phyloP scores from a whole-genome alignment of 2,113 vertebrate species.

The Halcyon malimbica region DNA sequence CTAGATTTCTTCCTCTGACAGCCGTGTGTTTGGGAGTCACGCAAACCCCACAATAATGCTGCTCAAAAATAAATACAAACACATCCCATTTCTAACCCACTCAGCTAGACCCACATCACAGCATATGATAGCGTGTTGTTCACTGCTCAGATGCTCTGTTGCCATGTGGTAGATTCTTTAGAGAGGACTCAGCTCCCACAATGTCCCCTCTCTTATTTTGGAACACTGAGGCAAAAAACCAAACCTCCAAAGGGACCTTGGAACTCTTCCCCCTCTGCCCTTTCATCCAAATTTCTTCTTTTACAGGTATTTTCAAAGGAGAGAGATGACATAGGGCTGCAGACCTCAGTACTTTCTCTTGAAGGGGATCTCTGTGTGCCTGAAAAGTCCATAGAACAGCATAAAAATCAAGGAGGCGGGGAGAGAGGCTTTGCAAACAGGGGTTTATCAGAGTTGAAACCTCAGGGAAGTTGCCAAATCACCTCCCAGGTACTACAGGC shows the following conservation, averaged over 20 bases:
- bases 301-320: not conserved
- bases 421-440: not conserved
- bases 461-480: not conserved
- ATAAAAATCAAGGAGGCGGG: not conserved
- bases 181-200: not conserved
- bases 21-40: not conserved
- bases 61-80: not conserved
- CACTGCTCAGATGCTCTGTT: not conserved
- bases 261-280: rapidly evolving
- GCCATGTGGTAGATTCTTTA: too few relatives aligned
- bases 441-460: not conserved
- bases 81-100: rapidly evolving
- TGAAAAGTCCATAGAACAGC: not conserved
- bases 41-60: not conserved
- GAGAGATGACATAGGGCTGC: not conserved
- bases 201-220: not conserved
- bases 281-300: not conserved
- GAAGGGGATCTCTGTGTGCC: not conserved
- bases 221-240: not conserved
- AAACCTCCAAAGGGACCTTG: not conserved
- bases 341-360: not conserved
- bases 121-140: not conserved
- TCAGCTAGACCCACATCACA: not conserved
- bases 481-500: not conserved
- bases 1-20: not conserved